Percentiles rank a stretch among this genome's conserved stretches.
Conservation (phyloP, 2,113 vertebrate species). For the Tragulus kanchil region DNA sequence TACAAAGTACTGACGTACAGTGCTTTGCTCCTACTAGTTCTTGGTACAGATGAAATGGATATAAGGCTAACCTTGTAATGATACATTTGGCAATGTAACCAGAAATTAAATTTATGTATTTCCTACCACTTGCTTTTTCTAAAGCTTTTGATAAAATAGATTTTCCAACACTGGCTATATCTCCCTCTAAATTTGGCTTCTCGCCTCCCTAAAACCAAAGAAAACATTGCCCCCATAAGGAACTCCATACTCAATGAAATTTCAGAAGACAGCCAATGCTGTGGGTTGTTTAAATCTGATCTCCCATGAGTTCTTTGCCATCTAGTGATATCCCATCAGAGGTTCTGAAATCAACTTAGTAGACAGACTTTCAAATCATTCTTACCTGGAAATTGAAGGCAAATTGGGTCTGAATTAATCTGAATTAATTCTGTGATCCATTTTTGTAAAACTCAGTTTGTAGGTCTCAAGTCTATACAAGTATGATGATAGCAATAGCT, state of each 20-base stretch:
- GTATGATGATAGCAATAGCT: not conserved
- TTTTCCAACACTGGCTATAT: not conserved
- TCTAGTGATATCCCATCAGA: not conserved
- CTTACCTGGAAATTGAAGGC: not conserved
- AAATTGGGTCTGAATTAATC: not conserved
- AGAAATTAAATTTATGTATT: not conserved
- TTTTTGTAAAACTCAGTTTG: not conserved
- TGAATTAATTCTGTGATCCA: not conserved
- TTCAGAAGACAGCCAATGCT: not conserved
- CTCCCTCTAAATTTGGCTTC: not conserved
- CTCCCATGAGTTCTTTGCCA: not conserved
- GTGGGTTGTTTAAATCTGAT: not conserved
- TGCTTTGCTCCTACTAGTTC: not conserved
- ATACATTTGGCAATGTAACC: not conserved
- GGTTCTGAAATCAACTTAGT: not conserved
- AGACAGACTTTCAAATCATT: not conserved
- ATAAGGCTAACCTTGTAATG: not conserved
- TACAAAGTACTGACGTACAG: not conserved
- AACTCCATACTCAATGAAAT: not conserved
- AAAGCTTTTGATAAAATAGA: not conserved
- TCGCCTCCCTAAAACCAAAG: not conserved
- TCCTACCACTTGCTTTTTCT: not conserved
- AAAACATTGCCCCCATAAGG: too few species aligned
- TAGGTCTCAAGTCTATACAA: not conserved
- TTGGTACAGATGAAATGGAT: not conserved